These are phyloP conservation scores for Heliothis peltigera DNA, from an alignment of 2,888 invertebrate species.

Conservation along the genomic window DNA sequence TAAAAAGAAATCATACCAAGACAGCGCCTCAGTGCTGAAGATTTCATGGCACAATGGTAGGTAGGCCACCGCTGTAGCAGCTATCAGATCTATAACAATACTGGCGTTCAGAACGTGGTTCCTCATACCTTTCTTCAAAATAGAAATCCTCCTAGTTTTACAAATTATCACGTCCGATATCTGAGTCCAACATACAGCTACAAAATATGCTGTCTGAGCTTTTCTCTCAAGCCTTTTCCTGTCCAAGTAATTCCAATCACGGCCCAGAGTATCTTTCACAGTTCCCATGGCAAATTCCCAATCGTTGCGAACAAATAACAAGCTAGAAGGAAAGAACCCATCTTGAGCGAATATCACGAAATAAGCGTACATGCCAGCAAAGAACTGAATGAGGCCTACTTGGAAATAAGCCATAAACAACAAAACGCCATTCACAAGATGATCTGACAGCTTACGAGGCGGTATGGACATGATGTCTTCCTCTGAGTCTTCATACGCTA, in stretches of 20 bases:
- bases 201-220: slow-evolving; percentile 95
- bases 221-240: slow-evolving; percentile 92
- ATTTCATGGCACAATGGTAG: slow-evolving; percentile 92
- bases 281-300: slow-evolving; percentile 93
- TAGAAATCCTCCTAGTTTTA: slow-evolving; percentile 93
- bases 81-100: slow-evolving; percentile 91
- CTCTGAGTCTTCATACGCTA: slow-evolving; percentile 94
- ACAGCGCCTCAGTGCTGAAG: slow-evolving; percentile 92
- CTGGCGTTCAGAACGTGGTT: slow-evolving; percentile 91
- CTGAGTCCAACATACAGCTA: slow-evolving; percentile 94
- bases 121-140: slow-evolving; percentile 94
- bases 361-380: slow-evolving; percentile 94
- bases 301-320: slow-evolving; percentile 92
- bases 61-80: slow-evolving; percentile 92
- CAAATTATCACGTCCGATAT: slow-evolving; percentile 94
- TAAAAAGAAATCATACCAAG: slow-evolving; percentile 92
- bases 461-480: slow-evolving; percentile 93
- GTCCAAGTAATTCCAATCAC: slow-evolving; percentile 92
- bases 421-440: slow-evolving; percentile 89
- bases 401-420: slow-evolving; percentile 96
- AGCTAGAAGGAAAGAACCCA: slow-evolving; percentile 92
- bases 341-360: slow-evolving; percentile 94
- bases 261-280: slow-evolving; percentile 93
- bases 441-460: slow-evolving; percentile 89
- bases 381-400: slow-evolving; percentile 96